Base-by-base conservation (phyloP, 2,797 vertebrate species). In the Margarornis squamiger region DNA sequence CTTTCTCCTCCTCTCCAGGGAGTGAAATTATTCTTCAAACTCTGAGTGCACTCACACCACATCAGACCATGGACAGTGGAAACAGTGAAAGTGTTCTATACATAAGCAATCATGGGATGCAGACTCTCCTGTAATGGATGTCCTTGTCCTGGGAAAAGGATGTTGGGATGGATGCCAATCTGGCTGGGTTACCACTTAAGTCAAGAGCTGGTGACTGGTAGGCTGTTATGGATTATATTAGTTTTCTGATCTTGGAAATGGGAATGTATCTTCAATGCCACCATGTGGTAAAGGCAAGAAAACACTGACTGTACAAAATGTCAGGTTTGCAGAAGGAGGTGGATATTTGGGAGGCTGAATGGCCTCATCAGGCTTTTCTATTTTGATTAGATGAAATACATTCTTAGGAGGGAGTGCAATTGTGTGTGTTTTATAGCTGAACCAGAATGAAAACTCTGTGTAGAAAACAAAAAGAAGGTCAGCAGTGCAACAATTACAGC, bases 221-320 rank as follows among this genome's bases (percentile, higher is more conserved):
- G 45, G 14, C 32, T 65, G 11, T 14, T 52, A 21, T 45, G 45
- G 45, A 46, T 46, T 43, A 15, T 9, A 45, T 15, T 38, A 45
- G 7, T 71, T 88, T 81, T 88, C 71, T 85, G 26, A n/a, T n/a
- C 18, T 63, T 57, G n/a, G 27, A 61, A 84, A n/a, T 1, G 1
- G 14, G 13, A 49, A 49, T 49, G 59, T 51, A 38, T 67, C 57
- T 74, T 83, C 71, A 59, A 81, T 96, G 91, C 67, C 86, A 93
- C 71, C 93, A 17, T 77, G 94, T 90, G 88, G 92, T 79, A 77
- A 86, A 86, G 78, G 41, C 34, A 79, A 63, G 55, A 86, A 88
- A 95, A 61, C 18, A 36, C 9, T 71, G 71, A 46, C 23, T 87
- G 10, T 61, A 34, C 2, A 10, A 78, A 76, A 23, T 1, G 1